phyloP scores from a whole-genome alignment of 2,113 vertebrate species.

The Cyanoramphus novaezelandiae region DNA sequence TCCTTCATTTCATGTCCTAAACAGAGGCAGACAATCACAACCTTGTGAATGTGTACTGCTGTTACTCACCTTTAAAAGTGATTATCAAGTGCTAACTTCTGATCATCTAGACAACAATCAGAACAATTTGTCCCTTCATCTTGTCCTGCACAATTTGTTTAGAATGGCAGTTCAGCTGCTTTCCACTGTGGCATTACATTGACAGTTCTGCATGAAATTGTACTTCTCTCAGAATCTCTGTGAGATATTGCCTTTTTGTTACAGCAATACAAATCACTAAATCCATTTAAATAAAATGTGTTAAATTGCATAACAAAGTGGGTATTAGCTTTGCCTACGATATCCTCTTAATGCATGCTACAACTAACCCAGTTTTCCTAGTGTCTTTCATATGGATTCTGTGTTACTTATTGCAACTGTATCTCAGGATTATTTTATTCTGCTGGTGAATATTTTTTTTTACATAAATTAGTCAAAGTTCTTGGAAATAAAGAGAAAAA shows the following conservation, averaged over 20 bases:
- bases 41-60: background rate
- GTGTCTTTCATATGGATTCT: background rate
- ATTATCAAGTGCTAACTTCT: background rate
- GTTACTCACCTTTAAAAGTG: background rate
- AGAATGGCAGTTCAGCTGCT: background rate
- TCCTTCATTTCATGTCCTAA: background rate
- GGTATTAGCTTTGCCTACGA: background rate
- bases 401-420: background rate
- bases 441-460: background rate
- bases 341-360: background rate
- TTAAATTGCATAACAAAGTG: background rate
- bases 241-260: background rate
- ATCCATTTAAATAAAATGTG: background rate
- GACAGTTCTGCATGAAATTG: background rate
- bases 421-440: background rate
- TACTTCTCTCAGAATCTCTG: background rate
- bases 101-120: background rate
- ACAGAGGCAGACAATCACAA: background rate
- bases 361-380: background rate
- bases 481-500: background rate
- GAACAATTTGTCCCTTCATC: background rate
- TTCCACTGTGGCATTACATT: background rate
- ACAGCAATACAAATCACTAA: background rate
- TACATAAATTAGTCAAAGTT: background rate
- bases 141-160: background rate